Base-by-base conservation (phyloP, 1,140 invertebrate genomes). In the Cherax destructor region DNA sequence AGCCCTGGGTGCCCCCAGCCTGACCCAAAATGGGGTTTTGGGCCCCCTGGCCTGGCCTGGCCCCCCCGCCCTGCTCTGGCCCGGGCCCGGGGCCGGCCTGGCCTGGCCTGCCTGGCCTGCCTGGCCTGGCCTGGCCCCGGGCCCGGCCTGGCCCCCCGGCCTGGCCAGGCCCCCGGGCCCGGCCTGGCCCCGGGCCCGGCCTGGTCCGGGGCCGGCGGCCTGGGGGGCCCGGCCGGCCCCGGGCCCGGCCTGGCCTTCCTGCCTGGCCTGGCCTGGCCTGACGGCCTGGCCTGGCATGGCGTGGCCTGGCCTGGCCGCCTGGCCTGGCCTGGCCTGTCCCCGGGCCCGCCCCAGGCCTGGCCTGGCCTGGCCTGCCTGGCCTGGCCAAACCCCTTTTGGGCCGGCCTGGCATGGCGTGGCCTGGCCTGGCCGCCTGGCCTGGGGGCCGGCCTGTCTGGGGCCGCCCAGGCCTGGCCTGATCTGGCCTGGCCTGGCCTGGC, bases 21-120 rank as follows among this genome's bases (percentile, higher is more conserved):
- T 92, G 87, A 79, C 91, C 91, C 91, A 79, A 79, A 24, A 24
- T 76, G 74, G 59, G 86, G 56, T 11, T 79, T 77, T 61, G 85
- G 86, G 92, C 93, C 92, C 88, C 92, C 92, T 72, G 72, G 87
- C 92, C 92, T 93, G 92, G 92, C 92, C 56, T 83, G 88, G 18
- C 76, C 56, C 11, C 6, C 6, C 76, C 41, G 76, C n/a, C 76
- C 76, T 78, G 76, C n/a, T 30, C 76, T 78, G 76, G 76, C 76
- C 76, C 41, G 76, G 50, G 49, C 47, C 50, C 50, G 74, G 83
- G 90, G 50, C 83, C 61, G 72, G 76, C 76, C 76, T 78, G 76
- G 76, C 76, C 30, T n/a, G 76, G 21, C 76, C 41, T 21, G n/a
- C n/a, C n/a, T n/a, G n/a, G n/a, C n/a, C n/a, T n/a, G n/a, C n/a